Percentiles rank a stretch among this genome's conserved stretches.
Conservation (phyloP, 2,888 invertebrate genomes). For the Periphyllus acericola region DNA sequence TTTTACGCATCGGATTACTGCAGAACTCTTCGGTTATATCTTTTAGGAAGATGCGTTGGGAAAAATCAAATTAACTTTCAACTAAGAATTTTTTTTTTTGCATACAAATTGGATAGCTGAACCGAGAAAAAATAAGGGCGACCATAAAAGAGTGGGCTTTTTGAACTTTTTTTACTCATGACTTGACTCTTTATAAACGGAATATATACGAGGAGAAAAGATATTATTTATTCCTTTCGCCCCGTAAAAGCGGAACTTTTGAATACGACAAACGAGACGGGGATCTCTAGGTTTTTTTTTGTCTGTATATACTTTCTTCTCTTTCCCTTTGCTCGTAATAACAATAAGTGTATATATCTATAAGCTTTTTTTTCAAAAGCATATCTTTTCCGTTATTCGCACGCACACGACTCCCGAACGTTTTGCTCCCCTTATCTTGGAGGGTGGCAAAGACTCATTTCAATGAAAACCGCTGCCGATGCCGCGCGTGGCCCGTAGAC, state of each 20-base stretch:
- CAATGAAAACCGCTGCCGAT: not conserved
- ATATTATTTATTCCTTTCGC: constrained; percentile 51
- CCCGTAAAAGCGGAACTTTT: constrained; percentile 50
- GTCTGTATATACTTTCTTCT: not conserved
- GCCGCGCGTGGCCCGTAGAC: not conserved
- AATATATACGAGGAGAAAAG: constrained; percentile 40
- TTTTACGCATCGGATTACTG: constrained; percentile 3
- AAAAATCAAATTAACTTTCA: constrained; percentile 52
- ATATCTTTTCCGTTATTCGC: constrained; percentile 29
- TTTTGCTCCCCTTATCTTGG: not conserved
- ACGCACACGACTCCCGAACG: not conserved
- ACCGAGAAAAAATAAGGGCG: constrained; percentile 20
- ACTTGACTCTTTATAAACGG: constrained; percentile 56
- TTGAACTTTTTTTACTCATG: constrained; percentile 57
- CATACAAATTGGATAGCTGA: constrained; percentile 47
- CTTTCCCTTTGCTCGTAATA: constrained; percentile 35
- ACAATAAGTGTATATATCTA: constrained; percentile 37
- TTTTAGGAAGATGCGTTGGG: constrained; percentile 11
- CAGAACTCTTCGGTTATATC: constrained; percentile 11
- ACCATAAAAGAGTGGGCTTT: constrained; percentile 38
- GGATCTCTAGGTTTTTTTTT: constrained; percentile 39
- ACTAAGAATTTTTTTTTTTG: constrained; percentile 45
- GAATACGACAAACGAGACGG: constrained; percentile 55
- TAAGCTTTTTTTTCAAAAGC: constrained; percentile 26
- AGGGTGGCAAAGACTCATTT: not conserved